Evolutionary conservation across 2,113 vertebrate genomes (phyloP).

Genomic region (Heterochromis multidens): DNA sequence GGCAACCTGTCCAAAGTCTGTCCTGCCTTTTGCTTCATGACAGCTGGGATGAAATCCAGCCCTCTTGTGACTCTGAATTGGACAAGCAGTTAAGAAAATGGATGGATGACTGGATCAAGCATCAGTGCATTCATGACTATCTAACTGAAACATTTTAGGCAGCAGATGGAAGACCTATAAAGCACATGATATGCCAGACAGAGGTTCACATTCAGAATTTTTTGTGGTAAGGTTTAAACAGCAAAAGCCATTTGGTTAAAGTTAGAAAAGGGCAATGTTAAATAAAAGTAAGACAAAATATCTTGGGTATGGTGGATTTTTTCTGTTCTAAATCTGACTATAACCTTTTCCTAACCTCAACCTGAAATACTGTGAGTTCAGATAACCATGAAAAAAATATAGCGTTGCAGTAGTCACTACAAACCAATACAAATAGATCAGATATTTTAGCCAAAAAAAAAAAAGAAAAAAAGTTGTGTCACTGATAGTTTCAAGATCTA

Average conservation of each 20-base stretch:
- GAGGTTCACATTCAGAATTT: not conserved
- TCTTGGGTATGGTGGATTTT: no score
- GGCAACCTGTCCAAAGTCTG: no score
- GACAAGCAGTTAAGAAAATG: no score
- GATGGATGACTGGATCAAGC: not conserved
- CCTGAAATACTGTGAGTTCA: not conserved
- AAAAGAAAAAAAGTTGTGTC: not conserved
- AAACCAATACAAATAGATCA: not conserved
- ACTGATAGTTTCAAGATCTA: fast-evolving
- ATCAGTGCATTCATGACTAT: not conserved
- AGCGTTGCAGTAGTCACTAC: not conserved
- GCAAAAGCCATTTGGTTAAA: not conserved
- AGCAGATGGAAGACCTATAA: not conserved
- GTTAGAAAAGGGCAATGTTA: not conserved
- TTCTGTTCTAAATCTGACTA: no score
- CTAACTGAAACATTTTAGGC: not conserved
- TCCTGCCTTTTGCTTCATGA: no score
- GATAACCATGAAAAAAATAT: not conserved
- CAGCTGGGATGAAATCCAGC: no score
- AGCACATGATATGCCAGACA: not conserved
- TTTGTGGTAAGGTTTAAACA: not conserved
- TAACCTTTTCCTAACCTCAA: not conserved
- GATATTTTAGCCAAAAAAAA: not conserved
- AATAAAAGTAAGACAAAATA: not conserved
- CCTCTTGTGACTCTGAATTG: no score